Conservation (phyloP, 2,797 vertebrate genomes). For the Sebastes taczanowskii region DNA sequence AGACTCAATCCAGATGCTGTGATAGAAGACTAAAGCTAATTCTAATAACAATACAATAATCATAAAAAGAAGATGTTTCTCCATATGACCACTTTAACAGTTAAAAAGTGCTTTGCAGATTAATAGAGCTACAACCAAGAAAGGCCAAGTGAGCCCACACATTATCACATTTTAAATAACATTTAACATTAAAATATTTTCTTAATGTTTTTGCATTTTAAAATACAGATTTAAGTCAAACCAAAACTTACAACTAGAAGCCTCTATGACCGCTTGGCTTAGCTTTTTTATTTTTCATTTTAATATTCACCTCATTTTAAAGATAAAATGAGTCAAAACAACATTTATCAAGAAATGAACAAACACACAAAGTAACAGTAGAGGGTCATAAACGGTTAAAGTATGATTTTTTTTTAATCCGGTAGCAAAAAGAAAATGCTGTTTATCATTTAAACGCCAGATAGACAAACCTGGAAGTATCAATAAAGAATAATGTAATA, state of each 20-base stretch:
- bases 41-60: neutral
- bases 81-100: neutral
- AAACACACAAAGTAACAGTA: neutral
- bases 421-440: neutral
- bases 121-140: neutral
- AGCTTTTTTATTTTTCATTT: neutral
- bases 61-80: neutral
- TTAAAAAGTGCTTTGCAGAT: neutral
- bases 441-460: neutral
- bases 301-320: neutral
- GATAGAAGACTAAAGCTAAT: neutral
- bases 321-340: neutral
- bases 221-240: neutral
- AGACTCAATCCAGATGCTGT: neutral
- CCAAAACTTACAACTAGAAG: neutral
- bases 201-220: neutral
- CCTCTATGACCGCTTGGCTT: neutral
- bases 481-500: neutral
- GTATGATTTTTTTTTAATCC: neutral
- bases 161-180: neutral
- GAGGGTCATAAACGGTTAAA: neutral
- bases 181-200: neutral
- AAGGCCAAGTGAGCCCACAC: neutral
- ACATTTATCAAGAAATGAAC: neutral
- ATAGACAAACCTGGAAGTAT: neutral